phyloP scores from a whole-genome alignment of 37 sponge, comb jelly and placozoan genomes.

The Theonella swinhoei region DNA sequence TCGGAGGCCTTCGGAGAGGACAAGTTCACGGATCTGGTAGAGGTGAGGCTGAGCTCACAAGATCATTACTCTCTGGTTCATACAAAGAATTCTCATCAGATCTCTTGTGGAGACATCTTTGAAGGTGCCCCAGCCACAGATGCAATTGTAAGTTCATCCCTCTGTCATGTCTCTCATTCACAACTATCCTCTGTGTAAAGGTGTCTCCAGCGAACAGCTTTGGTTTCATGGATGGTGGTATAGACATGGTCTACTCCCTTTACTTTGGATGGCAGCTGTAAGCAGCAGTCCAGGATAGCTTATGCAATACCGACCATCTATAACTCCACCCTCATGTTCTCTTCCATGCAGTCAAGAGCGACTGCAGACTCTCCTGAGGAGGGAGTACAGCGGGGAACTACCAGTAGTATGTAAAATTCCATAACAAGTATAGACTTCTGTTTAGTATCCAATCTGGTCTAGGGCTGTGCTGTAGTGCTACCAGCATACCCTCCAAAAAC shows the following conservation, averaged over 20 bases:
- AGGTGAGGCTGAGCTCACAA: conserved; percentile 44
- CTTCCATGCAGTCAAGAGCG: conserved; percentile 47
- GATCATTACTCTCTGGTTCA: neutral
- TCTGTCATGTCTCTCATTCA: neutral
- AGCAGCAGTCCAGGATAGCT: too few species aligned
- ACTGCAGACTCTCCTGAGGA: conserved; percentile 52
- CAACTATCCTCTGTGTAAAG: conserved; percentile 6
- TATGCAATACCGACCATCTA: neutral
- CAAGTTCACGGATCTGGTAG: conserved; percentile 33
- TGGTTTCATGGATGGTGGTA: conserved; percentile 91
- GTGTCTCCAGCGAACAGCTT: conserved; percentile 89
- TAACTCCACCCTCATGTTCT: neutral
- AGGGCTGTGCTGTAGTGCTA: conserved; percentile 74
- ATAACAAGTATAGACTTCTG: neutral
- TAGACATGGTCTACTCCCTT: conserved; percentile 74
- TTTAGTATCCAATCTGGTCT: neutral
- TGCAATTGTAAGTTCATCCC: conserved; percentile 57
- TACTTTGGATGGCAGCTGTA: conserved; percentile 89
- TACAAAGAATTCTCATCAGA: conserved; percentile 5
- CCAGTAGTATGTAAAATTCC: conserved; percentile 56
- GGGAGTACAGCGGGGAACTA: conserved; percentile 67
- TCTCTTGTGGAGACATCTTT: conserved; percentile 78
- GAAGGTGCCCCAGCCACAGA: conserved; percentile 73
- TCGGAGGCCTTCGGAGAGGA: conserved; percentile 37
- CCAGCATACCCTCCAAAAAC: conserved; percentile 58